Conservation (phyloP, 2,113 vertebrate species). For the Orthonyx spaldingii region DNA sequence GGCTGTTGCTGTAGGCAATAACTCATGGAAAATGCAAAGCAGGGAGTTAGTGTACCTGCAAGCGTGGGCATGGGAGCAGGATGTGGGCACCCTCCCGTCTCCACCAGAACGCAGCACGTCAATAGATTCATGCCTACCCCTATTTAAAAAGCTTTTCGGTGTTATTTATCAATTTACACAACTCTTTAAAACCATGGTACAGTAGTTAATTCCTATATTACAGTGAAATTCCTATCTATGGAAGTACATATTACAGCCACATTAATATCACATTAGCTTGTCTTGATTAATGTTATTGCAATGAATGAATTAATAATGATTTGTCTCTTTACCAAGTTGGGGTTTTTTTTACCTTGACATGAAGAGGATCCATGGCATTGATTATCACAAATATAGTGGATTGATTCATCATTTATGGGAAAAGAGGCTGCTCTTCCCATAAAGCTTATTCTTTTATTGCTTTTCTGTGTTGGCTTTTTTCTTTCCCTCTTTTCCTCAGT, state of each 20-base stretch:
- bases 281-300: conserved; percentile 69
- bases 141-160: conserved; percentile 51
- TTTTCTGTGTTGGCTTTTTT: not conserved
- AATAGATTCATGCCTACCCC: conserved; percentile 32
- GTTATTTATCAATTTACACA: conserved; percentile 60
- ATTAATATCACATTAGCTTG: conserved; percentile 78
- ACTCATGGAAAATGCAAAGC: conserved; percentile 33
- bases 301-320: conserved; percentile 80
- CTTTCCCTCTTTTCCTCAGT: not conserved
- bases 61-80: not conserved
- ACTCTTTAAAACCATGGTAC: conserved; percentile 36
- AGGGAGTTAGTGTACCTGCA: not conserved
- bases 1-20: conserved; percentile 35
- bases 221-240: conserved; percentile 64
- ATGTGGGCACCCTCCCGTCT: conserved; percentile 11
- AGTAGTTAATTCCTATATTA: conserved; percentile 65
- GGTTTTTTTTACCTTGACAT: conserved; percentile 46
- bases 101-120: not conserved
- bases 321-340: conserved; percentile 60
- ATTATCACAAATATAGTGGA: conserved; percentile 79
- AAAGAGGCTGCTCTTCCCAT: conserved; percentile 75
- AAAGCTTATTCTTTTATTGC: conserved; percentile 50
- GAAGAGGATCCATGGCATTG: conserved; percentile 73
- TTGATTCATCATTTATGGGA: conserved; percentile 81
- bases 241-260: conserved; percentile 67